phyloP scores from a whole-genome alignment of 2,797 vertebrate genomes.

The Apogon hyalosoma region DNA sequence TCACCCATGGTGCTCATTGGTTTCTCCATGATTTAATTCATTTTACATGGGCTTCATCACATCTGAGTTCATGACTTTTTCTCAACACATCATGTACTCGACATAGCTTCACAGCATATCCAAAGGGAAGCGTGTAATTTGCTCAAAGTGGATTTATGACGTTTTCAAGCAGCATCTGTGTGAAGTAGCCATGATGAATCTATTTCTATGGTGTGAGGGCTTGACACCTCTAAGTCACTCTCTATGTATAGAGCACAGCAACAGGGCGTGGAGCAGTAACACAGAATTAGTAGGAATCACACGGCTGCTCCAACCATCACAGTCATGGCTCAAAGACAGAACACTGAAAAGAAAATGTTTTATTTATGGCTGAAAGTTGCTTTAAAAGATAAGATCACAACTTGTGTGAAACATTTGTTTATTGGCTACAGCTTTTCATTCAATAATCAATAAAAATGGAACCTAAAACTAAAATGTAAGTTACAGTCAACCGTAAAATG shows the following conservation, averaged over 20 bases:
- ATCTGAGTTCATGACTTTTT: conserved; percentile 9
- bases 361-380: neutral
- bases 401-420: conserved; percentile 4
- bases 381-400: neutral
- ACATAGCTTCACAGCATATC: conserved; percentile 6
- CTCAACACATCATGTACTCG: neutral
- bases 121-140: conserved; percentile 17
- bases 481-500: no score
- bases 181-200: conserved; percentile 62
- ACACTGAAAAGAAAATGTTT: neutral
- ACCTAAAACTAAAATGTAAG: neutral
- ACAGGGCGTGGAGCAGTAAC: conserved; percentile 49
- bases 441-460: neutral
- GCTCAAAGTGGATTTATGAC: conserved; percentile 43
- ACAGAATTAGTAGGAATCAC: conserved; percentile 50
- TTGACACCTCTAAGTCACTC: conserved; percentile 66
- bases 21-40: neutral
- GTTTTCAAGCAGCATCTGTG: conserved; percentile 26
- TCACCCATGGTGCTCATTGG: neutral
- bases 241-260: conserved; percentile 67
- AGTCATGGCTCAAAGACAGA: conserved; percentile 37
- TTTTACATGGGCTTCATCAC: neutral
- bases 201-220: conserved; percentile 72
- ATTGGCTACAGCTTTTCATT: neutral
- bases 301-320: conserved; percentile 44